phyloP scores from a whole-genome alignment of 2,113 vertebrate species.

The Amblyopsis rosae region DNA sequence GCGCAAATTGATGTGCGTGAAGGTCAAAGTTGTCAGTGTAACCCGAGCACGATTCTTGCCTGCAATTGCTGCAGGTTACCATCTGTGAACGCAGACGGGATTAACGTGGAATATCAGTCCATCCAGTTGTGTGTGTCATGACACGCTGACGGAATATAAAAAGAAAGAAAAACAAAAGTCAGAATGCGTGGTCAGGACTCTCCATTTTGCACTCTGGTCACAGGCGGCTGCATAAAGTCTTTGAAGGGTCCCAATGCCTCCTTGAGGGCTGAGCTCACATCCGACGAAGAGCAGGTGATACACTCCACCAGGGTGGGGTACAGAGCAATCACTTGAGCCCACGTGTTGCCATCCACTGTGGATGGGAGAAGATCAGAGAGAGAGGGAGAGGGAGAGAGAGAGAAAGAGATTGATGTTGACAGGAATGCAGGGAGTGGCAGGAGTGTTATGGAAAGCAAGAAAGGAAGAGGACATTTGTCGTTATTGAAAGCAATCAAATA shows the following conservation, averaged over 20 bases:
- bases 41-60: not conserved
- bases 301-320: slow-evolving; percentile 98
- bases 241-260: slow-evolving; percentile 97
- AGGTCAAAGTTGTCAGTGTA: too few species aligned
- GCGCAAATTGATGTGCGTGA: too few species aligned
- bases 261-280: slow-evolving; percentile 95
- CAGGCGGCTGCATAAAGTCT: slow-evolving; percentile 98
- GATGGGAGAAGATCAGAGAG: not conserved
- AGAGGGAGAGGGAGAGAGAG: not conserved
- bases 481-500: slow-evolving; percentile 44
- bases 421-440: not conserved
- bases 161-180: slow-evolving; percentile 21
- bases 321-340: slow-evolving; percentile 96
- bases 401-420: not conserved
- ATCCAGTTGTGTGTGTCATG: slow-evolving; percentile 25
- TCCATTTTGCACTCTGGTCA: slow-evolving; percentile 94
- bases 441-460: not conserved
- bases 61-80: not conserved
- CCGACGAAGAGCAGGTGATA: slow-evolving; percentile 93
- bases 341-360: slow-evolving; percentile 93
- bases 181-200: slow-evolving; percentile 85
- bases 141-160: slow-evolving; percentile 72
- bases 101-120: not conserved
- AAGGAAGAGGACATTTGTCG: slow-evolving; percentile 13
- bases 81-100: not conserved